A percentile compares a stretch with the other conserved stretches of the same genome.
phyloP scores from a whole-genome alignment of 2,797 vertebrate species.

The Mallotus villosus region DNA sequence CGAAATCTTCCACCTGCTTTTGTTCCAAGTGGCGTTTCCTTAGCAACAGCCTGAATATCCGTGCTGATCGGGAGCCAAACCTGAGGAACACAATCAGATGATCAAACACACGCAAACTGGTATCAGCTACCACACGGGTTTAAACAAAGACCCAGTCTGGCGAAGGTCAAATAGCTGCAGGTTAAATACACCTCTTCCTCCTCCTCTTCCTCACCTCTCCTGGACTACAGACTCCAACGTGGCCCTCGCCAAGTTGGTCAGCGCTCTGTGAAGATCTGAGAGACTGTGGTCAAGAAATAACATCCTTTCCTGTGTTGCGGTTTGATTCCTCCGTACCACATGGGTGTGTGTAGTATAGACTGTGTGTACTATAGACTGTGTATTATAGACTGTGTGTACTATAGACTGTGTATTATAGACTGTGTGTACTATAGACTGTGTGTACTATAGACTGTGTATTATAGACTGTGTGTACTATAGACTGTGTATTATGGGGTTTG shows the following conservation, averaged over 20 bases:
- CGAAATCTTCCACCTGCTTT: constrained; percentile 98
- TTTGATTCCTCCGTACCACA: background rate
- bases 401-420: too few species aligned
- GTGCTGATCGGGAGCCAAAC: constrained; percentile 88
- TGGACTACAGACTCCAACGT: constrained; percentile 90
- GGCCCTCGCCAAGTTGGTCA: constrained; percentile 86
- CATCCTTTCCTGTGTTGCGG: background rate
- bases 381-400: too few species aligned
- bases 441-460: background rate
- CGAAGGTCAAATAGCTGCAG: background rate
- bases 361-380: too few species aligned
- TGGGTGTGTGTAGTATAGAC: background rate
- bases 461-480: too few species aligned
- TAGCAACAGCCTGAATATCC: constrained; percentile 87
- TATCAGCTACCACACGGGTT: too few species aligned
- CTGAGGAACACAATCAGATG: constrained; percentile 56
- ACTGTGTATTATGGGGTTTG: too few species aligned
- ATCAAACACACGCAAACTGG: background rate
- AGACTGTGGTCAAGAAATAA: constrained; percentile 62
- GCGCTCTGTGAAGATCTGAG: constrained; percentile 84
- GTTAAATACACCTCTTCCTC: background rate
- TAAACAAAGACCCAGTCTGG: background rate
- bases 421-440: background rate
- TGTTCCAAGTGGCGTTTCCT: constrained; percentile 91
- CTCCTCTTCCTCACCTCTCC: constrained; percentile 77